Evolutionary conservation across 2,797 vertebrate species (phyloP), one percentile per base, ranked within the genome.

Genomic region (Chaunax sp.): DNA sequence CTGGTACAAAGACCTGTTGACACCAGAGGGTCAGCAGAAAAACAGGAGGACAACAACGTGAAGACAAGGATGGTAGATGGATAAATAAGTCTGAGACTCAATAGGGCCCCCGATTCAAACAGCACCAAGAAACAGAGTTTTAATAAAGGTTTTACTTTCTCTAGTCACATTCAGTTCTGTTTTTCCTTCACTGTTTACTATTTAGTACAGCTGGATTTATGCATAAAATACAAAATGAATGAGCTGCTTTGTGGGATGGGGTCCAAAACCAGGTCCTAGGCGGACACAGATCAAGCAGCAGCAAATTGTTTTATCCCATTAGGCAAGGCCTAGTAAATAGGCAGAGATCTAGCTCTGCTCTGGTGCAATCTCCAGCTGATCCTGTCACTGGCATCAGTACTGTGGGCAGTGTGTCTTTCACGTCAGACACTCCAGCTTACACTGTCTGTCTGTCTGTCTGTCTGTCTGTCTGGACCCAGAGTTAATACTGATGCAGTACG

Each of bases 251-350:
- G 59, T 50, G 46, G 64, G 84, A 63, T 19, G 6, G 50, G 68
- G 70, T 85, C 81, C 81, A 81, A 83, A 59, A 45, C 54, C 41
- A 23, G 69, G 83, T 85, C 77, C 75, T 81, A 72, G 69, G 63
- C 59, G 23, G 50, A 64, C 69, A 28, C 73, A 79, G 88, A 91
- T 90, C 82, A 85, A 89, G 83, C 81, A 87, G 75, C 77, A 86
- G 81, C 87, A 90, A 85, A 87, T 88, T 86, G 87, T 78, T 90
- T 83, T 78, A 89, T 92, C 90, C 83, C 87, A 90, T 91, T 90
- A 90, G 84, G 74, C 86, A 64, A 80, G 83, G 88, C 77, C 68
- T 71, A 50, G 82, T 87, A 81, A 89, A 89, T 69, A 87, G 80
- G 77, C 68, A 75, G 82, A 80, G 78, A 88, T 82, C 76, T 64